Evolutionary conservation across 2,797 vertebrate species (phyloP).

Genomic region (Diceros bicornis): DNA sequence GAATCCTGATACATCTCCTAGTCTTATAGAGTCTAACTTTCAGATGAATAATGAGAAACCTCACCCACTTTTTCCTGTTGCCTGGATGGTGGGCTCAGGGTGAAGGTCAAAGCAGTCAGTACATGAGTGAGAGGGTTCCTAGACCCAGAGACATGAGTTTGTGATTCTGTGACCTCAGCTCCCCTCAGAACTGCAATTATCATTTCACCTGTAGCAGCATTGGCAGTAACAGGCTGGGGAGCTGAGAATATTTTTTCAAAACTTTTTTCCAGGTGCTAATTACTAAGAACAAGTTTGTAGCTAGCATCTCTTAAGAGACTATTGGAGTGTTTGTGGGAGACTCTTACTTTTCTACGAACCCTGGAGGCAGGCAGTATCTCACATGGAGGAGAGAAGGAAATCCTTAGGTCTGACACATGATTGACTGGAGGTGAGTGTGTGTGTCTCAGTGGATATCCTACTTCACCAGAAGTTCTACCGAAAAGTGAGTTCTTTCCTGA

Average conservation of each 20-base stretch:
- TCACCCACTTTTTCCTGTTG: neutral
- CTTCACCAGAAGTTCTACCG: neutral
- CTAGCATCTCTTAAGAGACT: neutral
- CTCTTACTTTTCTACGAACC: neutral
- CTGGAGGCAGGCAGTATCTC: neutral
- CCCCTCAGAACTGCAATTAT: neutral
- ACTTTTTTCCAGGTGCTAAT: neutral
- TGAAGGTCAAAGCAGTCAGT: neutral
- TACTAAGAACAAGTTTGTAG: neutral
- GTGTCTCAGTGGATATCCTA: neutral
- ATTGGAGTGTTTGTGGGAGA: accelerated
- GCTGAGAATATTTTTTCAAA: neutral
- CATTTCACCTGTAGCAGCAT: neutral
- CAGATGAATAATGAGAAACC: neutral
- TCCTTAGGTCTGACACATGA: neutral
- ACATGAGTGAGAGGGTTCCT: neutral
- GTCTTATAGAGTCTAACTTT: neutral
- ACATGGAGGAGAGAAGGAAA: neutral
- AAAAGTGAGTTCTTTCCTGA: neutral
- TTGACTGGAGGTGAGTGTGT: neutral
- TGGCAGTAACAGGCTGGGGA: neutral
- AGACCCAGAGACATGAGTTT: neutral
- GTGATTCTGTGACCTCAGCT: neutral
- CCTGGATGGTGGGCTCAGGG: too few relatives aligned
- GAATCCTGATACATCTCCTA: neutral